Conservation (phyloP, 1,140 invertebrate species). For the Psix sp. region DNA sequence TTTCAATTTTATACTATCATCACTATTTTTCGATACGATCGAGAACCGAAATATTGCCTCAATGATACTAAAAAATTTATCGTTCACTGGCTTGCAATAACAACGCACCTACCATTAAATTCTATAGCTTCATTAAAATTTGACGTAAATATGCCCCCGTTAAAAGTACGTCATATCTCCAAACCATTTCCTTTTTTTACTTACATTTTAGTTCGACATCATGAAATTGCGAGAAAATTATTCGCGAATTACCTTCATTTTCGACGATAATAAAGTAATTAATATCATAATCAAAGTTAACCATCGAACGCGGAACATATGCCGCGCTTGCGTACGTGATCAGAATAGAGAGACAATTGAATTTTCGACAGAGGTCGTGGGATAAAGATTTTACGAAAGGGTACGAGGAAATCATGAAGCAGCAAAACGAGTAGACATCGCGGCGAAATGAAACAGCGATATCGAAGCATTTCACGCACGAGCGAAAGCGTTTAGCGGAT, state of each 20-base stretch:
- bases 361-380: conserved; percentile 28
- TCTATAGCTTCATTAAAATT: too few relatives aligned
- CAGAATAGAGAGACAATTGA: conserved; percentile 26
- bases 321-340: conserved; percentile 33
- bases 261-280: background rate
- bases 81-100: too few relatives aligned
- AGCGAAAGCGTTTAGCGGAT: conserved; percentile 77
- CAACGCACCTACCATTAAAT: too few relatives aligned
- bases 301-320: conserved; percentile 45
- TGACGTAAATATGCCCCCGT: too few relatives aligned
- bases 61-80: too few relatives aligned
- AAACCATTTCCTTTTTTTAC: too few relatives aligned
- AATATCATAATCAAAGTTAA: conserved; percentile 25
- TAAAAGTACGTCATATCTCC: too few relatives aligned
- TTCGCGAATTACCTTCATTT: background rate
- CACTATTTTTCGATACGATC: too few relatives aligned
- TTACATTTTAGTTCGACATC: too few relatives aligned
- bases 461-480: conserved; percentile 78
- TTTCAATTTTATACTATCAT: too few relatives aligned
- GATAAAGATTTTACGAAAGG: conserved; percentile 37
- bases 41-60: too few relatives aligned
- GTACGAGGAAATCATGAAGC: conserved; percentile 37
- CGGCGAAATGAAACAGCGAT: conserved; percentile 77
- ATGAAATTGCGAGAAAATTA: too few relatives aligned
- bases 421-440: conserved; percentile 62